Base-by-base conservation (phyloP, 35 echinoderm and acorn worm genomes). In the Chiridota heheva region DNA sequence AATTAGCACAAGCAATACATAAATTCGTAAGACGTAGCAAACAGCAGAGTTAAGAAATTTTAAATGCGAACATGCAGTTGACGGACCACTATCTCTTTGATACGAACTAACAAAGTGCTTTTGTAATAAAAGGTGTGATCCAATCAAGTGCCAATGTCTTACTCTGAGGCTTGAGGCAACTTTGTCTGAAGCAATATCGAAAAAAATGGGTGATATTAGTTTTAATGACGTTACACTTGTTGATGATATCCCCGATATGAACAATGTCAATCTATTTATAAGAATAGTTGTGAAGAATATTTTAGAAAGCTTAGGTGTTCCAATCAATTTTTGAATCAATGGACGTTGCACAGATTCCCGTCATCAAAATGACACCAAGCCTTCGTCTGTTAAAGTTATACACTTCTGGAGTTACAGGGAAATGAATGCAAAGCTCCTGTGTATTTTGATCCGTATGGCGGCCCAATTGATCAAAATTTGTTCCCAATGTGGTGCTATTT, bases 351-450 rank as follows among this genome's bases (percentile, higher is more conserved):
- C 12, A 51, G 40, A 15, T 7, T 5, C 5, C 18, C 12, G 13
- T 8, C 17, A 26, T 22, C 13, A 51, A 13, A 32, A 49, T 48
- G 43, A 27, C 13, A 33, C 70, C n/a, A 40, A 39, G 10, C 10
- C 12, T 32, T 17, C 7, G 58, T 0, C 6, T 34, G 26, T 15
- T 7, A 78, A 34, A 16, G 10, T 78, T 1, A 57, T 78, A 26
- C 51, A 78, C 36, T 60, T 60, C 42, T 78, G 75, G 75, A 78
- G 75, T 18, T 78, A 78, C 56, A 78, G 34, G 75, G 75, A 35
- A 78, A 61, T 28, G 75, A 78, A 78, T 25, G 36, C 22, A 78
- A 78, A 18, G 75, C 37, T n/a, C 33, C 62, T 4, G 27, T 78
- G 12, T 38, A 60, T 38, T n/a, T 77, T 15, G 73, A 77, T 58